Conservation (phyloP, 2,888 invertebrate species). For the Autographa gamma region DNA sequence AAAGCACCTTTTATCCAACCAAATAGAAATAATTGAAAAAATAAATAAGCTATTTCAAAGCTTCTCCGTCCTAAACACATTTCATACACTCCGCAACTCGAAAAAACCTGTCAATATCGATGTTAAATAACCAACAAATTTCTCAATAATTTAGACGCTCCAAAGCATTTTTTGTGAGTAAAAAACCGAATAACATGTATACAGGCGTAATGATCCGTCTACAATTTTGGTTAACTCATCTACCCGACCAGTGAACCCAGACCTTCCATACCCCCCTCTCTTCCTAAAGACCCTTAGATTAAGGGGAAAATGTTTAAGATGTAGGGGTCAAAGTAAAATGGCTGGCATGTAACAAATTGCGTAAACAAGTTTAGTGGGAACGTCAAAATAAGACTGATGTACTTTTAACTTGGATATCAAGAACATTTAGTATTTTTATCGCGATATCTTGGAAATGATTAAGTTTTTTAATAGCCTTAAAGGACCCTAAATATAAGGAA, state of each 20-base stretch:
- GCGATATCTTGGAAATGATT: slow-evolving; percentile 19
- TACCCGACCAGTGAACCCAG: slow-evolving; percentile 54
- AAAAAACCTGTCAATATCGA: slow-evolving; percentile 40
- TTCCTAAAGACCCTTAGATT: background rate
- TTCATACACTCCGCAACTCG: background rate
- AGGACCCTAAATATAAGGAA: background rate
- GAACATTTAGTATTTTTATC: slow-evolving; percentile 50
- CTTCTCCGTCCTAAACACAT: background rate
- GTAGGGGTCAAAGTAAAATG: slow-evolving; percentile 46
- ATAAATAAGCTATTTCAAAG: background rate
- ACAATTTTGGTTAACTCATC: slow-evolving; percentile 79
- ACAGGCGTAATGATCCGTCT: slow-evolving; percentile 77
- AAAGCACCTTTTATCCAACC: too few species aligned
- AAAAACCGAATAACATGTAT: slow-evolving; percentile 69
- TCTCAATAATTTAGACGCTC: slow-evolving; percentile 50
- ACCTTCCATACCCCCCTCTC: slow-evolving; percentile 40
- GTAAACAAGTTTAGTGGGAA: slow-evolving; percentile 74
- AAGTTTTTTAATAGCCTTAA: background rate
- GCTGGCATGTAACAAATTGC: slow-evolving; percentile 69
- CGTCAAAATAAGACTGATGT: slow-evolving; percentile 76
- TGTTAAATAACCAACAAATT: slow-evolving; percentile 50
- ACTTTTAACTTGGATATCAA: slow-evolving; percentile 67
- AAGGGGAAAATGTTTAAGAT: background rate
- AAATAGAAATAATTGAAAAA: background rate
- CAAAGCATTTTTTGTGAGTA: slow-evolving; percentile 66